phyloP scores from a whole-genome alignment of 2,113 vertebrate genomes.

The Hypocryptadius cinnamomeus region DNA sequence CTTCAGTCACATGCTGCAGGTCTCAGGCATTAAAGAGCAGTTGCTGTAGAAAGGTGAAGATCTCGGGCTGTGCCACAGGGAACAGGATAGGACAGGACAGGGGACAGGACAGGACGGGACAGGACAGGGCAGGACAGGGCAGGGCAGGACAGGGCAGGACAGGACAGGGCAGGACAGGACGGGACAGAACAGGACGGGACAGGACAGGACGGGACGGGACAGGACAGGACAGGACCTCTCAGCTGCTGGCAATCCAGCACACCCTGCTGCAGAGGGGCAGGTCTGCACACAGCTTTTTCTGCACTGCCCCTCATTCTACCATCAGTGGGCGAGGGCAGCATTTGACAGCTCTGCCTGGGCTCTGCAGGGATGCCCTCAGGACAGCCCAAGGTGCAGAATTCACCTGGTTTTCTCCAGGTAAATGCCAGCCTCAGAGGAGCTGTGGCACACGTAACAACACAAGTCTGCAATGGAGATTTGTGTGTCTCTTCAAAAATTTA shows the following conservation, averaged over 20 bases:
- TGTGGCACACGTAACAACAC: background rate
- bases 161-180: background rate
- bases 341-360: background rate
- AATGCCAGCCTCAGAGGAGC: background rate
- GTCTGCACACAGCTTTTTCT: rapidly evolving
- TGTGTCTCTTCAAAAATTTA: background rate
- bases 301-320: background rate
- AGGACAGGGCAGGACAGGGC: too few species aligned
- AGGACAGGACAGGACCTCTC: background rate
- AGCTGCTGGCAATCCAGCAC: background rate
- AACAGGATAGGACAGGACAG: background rate
- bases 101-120: too few species aligned
- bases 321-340: rapidly evolving
- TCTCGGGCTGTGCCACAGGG: rapidly evolving
- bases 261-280: background rate
- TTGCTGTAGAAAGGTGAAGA: rapidly evolving
- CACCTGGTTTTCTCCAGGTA: background rate
- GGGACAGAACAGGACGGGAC: too few species aligned
- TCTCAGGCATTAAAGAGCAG: background rate
- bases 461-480: background rate
- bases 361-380: background rate
- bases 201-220: background rate
- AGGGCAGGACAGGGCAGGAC: background rate
- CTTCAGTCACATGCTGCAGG: background rate
- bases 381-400: background rate